A percentile compares a stretch with the other conserved stretches of the same genome.
These are phyloP conservation scores for Craterocephalus amniculus DNA, from an alignment of 2,797 vertebrate genomes.

Conservation along the genomic window DNA sequence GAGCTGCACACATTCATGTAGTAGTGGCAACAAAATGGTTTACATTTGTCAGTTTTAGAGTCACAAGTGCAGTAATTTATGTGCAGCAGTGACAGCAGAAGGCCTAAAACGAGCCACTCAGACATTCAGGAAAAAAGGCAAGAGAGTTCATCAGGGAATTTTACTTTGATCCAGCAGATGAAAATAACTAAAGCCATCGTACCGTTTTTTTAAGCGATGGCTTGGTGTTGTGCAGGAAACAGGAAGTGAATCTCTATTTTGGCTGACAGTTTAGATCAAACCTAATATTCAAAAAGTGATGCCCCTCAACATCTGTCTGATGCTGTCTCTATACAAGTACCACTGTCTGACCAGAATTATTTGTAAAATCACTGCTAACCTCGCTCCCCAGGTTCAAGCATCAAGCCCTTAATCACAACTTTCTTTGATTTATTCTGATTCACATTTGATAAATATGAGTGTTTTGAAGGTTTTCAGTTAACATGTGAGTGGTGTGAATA, in stretches of 20 bases:
- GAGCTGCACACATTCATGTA: not conserved
- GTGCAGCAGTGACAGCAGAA: not conserved
- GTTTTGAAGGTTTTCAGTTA: too few relatives aligned
- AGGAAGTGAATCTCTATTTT: constrained; percentile 42
- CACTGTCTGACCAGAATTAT: constrained; percentile 1
- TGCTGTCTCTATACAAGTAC: not conserved
- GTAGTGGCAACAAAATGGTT: not conserved
- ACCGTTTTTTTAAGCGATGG: too few relatives aligned
- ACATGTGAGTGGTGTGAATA: not conserved
- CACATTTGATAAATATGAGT: not conserved
- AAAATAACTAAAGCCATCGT: too few relatives aligned
- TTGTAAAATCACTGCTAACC: constrained; percentile 8
- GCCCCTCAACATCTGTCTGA: constrained; percentile 13
- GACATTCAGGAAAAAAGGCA: not conserved
- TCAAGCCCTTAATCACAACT: not conserved
- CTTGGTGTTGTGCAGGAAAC: constrained; percentile 10
- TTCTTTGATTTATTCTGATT: not conserved
- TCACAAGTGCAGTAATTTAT: not conserved
- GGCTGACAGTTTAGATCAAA: constrained; percentile 38
- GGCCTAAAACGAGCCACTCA: not conserved
- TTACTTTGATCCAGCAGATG: constrained; percentile 20
- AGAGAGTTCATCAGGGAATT: not conserved
- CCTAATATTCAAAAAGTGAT: constrained; percentile 34
- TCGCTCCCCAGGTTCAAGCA: constrained; percentile 3
- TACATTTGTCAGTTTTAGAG: not conserved